Evolutionary conservation across 1,140 invertebrate species (phyloP).

Genomic region (Manduca sexta): DNA sequence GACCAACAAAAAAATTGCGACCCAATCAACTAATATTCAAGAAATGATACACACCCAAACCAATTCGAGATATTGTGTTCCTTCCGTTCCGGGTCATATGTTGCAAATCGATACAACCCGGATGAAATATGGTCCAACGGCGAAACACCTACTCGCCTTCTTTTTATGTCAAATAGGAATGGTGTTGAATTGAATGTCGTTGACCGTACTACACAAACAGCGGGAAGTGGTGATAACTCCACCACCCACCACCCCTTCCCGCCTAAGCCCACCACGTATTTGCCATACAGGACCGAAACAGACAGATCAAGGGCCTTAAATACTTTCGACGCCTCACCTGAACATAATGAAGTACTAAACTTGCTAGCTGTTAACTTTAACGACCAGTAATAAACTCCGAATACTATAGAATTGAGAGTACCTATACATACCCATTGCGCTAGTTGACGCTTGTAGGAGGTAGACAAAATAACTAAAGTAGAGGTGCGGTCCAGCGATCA

Average conservation of each 20-base stretch:
- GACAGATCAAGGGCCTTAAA: background rate
- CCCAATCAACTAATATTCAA: background rate
- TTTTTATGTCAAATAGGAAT: constrained; percentile 54
- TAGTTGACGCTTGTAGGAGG: no score
- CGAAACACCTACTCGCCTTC: constrained; percentile 20
- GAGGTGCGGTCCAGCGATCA: no score
- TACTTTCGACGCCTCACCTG: no score
- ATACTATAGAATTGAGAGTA: no score
- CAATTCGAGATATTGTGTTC: no score
- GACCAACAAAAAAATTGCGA: no score
- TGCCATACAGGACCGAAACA: background rate
- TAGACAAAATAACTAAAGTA: no score
- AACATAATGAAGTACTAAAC: no score
- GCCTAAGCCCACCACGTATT: background rate
- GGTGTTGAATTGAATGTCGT: constrained; percentile 44
- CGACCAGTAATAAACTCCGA: no score
- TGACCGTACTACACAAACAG: constrained; percentile 38
- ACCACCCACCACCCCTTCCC: background rate
- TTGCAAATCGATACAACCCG: background rate
- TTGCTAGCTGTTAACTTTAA: no score
- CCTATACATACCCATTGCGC: no score
- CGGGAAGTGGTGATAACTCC: constrained; percentile 7
- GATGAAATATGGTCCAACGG: background rate
- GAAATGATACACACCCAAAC: background rate
- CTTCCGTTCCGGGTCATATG: background rate